Percentiles rank a stretch among this genome's conserved stretches.
phyloP scores from a whole-genome alignment of 2,888 invertebrate species.

The Entomobrya multifasciata region DNA sequence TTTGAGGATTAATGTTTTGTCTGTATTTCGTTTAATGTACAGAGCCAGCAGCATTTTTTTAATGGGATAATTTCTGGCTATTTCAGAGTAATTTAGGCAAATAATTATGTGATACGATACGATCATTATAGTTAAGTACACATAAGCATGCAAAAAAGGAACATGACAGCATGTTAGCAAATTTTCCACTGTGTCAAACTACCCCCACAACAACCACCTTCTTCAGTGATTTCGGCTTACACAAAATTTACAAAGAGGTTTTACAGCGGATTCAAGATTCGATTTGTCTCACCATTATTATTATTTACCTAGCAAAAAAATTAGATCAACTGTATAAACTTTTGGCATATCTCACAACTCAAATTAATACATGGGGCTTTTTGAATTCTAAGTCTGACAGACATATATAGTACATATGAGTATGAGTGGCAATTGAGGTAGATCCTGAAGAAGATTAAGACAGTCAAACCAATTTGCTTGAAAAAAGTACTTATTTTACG shows the following conservation, averaged over 20 bases:
- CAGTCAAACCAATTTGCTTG: conserved; percentile 43
- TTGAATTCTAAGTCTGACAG: neutral
- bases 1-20: conserved; percentile 56
- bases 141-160: conserved; percentile 10
- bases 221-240: conserved; percentile 35
- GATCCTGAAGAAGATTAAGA: conserved; percentile 46
- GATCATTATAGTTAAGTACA: conserved; percentile 16
- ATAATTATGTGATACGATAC: conserved; percentile 21
- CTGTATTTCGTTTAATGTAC: conserved; percentile 51
- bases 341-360: neutral
- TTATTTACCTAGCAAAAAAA: neutral
- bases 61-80: conserved; percentile 49
- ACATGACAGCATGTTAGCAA: neutral
- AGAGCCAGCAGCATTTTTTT: conserved; percentile 34
- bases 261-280: neutral
- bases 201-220: conserved; percentile 7
- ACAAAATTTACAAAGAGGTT: conserved; percentile 11
- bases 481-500: neutral
- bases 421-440: conserved; percentile 20
- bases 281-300: neutral
- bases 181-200: neutral
- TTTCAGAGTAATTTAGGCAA: conserved; percentile 35
- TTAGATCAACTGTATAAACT: neutral
- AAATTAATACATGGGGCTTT: neutral
- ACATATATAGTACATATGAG: neutral